Evolutionary conservation across 2,888 invertebrate genomes (phyloP), one percentile per base, ranked within the genome.

Genomic region (Drosophila subsilvestris): DNA sequence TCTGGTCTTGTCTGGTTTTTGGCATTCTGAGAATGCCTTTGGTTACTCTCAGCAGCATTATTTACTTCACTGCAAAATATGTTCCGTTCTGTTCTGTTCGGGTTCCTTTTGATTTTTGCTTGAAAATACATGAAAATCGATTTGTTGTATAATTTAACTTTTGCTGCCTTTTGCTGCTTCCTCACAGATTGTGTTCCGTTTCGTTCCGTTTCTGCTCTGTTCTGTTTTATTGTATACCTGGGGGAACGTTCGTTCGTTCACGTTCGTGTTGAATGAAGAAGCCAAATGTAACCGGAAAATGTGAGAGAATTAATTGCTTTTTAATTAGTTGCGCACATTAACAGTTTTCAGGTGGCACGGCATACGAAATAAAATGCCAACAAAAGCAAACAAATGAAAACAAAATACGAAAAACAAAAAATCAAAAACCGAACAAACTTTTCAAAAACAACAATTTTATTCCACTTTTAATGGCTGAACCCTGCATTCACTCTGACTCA

Each of bases 91-190:
- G 27, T 27, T 27, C 27, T 6, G 25, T 25, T 25, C 6, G 5
- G 63, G 63, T 72, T 69, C 58, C 62, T 51, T 76, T 81, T 81
- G 79, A 81, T 81, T 73, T 81, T 73, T 71, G 66, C 61, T 65
- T 57, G 54, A 51, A 70, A 61, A 68, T 63, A 70, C 69, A 78
- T 59, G 71, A 88, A 84, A 84, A 84, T 84, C 83, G 80, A 84
- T 87, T 87, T 82, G 44, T 37, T 68, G 73, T 73, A 76, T 74
- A 87, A 71, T 77, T 81, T 79, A 72, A 84, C 61, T 61, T 68
- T 63, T 55, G 50, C 55, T 50, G 45, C 50, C 50, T n/a, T n/a
- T n/a, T n/a, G n/a, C n/a, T n/a, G 44, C 44, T 44, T 55, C 25
- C 37, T 42, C n/a, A 32, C 32, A 32, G 32, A 12, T 32, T 32